phyloP scores from a whole-genome alignment of 2,888 invertebrate species.

The Timema cristinae region DNA sequence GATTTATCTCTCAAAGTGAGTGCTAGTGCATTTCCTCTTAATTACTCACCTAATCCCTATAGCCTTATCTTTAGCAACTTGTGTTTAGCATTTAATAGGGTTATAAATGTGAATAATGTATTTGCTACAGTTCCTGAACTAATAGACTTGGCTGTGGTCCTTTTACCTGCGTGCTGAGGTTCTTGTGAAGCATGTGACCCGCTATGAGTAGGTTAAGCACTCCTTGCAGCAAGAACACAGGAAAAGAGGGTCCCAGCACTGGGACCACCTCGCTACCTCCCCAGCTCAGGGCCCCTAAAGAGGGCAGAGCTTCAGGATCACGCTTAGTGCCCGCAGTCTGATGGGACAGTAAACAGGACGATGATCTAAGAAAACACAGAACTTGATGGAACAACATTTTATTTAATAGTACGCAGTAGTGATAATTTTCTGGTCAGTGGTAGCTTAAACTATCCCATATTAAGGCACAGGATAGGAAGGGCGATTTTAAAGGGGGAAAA shows the following conservation, averaged over 20 bases:
- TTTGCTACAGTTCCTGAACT: neutral
- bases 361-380: constrained; percentile 18
- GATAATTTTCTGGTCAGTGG: too few species aligned
- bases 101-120: too few species aligned
- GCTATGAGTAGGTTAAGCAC: constrained; percentile 18
- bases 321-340: constrained; percentile 28
- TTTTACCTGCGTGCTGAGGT: constrained; percentile 2
- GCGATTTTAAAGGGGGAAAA: too few species aligned
- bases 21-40: too few species aligned
- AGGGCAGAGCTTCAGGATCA: constrained; percentile 35
- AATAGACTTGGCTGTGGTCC: neutral
- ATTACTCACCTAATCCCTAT: too few species aligned
- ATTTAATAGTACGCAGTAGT: too few species aligned
- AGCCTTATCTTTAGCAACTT: too few species aligned
- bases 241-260: constrained; percentile 31
- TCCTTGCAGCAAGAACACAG: constrained; percentile 33
- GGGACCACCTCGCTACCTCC: constrained; percentile 33
- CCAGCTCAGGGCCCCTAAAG: constrained; percentile 34
- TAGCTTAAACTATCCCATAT: too few species aligned
- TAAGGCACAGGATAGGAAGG: too few species aligned
- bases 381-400: too few species aligned
- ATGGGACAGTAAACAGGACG: constrained; percentile 26
- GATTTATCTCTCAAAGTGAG: too few species aligned
- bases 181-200: constrained; percentile 17
- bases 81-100: too few species aligned